Percentiles rank a stretch among this genome's conserved stretches.
phyloP scores from a whole-genome alignment of 1,140 invertebrate genomes.

The Mya arenaria region DNA sequence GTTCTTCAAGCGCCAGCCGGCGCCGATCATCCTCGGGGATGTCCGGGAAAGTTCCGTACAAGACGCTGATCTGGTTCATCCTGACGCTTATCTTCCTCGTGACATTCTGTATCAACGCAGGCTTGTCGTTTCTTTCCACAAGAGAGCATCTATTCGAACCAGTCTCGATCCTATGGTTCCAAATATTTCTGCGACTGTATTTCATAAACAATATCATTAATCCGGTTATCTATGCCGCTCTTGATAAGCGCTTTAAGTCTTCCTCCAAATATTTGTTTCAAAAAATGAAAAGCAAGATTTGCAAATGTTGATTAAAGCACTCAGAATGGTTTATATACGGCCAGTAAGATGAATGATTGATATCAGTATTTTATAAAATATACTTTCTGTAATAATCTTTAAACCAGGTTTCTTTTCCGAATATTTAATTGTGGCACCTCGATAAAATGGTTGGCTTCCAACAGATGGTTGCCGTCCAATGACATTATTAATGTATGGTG shows the following conservation, averaged over 20 bases:
- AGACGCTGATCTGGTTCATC: conserved; percentile 61
- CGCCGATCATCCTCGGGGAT: neutral
- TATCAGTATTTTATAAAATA: too few species aligned
- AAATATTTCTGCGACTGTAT: conserved; percentile 43
- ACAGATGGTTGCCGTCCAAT: too few species aligned
- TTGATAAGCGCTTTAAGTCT: conserved; percentile 50
- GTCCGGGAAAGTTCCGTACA: neutral
- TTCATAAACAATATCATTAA: conserved; percentile 60
- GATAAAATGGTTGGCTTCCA: too few species aligned
- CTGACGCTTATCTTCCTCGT: conserved; percentile 53
- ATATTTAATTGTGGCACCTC: too few species aligned
- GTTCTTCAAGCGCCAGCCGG: neutral
- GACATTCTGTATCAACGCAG: conserved; percentile 21
- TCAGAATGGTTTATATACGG: too few species aligned
- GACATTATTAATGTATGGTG: too few species aligned
- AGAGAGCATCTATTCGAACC: conserved; percentile 30
- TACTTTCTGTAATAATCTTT: too few species aligned
- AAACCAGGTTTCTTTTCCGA: too few species aligned
- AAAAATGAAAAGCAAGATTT: too few species aligned
- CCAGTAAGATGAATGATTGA: too few species aligned
- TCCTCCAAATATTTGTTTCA: conserved; percentile 21
- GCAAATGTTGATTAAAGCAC: too few species aligned
- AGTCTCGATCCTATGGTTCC: conserved; percentile 4
- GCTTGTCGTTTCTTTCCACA: conserved; percentile 35
- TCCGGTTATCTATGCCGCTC: conserved; percentile 54